phyloP scores from a whole-genome alignment of 2,888 invertebrate species.

The Cordilura impudica region DNA sequence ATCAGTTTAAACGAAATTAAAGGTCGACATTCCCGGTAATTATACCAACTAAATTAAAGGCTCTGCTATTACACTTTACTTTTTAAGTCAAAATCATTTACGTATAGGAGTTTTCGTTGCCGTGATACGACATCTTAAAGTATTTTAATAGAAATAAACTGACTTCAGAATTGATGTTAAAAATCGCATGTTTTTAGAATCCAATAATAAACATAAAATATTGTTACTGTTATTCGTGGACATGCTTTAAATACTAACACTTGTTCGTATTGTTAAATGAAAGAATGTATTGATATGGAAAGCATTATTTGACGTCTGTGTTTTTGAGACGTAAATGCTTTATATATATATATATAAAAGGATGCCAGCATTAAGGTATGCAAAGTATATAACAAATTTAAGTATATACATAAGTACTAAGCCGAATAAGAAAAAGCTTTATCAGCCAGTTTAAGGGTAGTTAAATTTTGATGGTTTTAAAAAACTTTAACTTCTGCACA shows the following conservation, averaged over 20 bases:
- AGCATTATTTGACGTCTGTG: neutral
- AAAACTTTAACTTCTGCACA: slow-evolving; percentile 46
- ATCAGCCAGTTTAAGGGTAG: neutral
- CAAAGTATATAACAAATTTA: neutral
- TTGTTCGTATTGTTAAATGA: too few relatives aligned
- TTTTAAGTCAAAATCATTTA: too few relatives aligned
- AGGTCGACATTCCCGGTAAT: too few relatives aligned
- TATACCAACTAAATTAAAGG: too few relatives aligned
- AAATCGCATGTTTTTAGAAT: too few relatives aligned
- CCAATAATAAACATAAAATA: too few relatives aligned
- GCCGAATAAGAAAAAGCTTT: slow-evolving; percentile 27
- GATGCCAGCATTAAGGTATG: neutral
- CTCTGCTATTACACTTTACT: too few relatives aligned
- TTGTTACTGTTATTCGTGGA: neutral
- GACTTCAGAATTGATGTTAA: too few relatives aligned
- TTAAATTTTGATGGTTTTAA: neutral
- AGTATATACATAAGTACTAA: neutral
- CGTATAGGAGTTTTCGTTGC: too few relatives aligned
- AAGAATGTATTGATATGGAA: neutral
- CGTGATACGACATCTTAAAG: too few relatives aligned
- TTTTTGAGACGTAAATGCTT: neutral
- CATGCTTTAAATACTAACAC: neutral
- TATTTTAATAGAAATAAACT: too few relatives aligned
- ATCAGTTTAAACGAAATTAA: too few relatives aligned
- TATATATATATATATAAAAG: neutral